These are phyloP conservation scores for Popillia japonica DNA, from an alignment of 1,140 invertebrate species.

Conservation along the genomic window DNA sequence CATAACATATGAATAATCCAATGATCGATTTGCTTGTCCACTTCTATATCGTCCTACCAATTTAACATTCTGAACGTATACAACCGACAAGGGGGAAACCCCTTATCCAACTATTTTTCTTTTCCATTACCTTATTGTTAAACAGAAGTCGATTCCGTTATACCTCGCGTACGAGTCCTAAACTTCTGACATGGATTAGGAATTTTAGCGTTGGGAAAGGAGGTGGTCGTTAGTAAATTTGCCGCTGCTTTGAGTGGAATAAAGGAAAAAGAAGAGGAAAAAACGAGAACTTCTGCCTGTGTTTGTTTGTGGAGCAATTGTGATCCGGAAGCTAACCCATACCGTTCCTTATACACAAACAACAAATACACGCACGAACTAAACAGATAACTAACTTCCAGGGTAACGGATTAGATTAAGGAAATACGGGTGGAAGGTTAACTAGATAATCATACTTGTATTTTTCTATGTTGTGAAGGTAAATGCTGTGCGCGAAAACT, in stretches of 20 bases:
- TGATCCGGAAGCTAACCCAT: background rate
- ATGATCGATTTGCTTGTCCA: background rate
- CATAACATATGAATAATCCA: background rate
- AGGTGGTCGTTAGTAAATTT: constrained; percentile 2
- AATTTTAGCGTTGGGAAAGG: background rate
- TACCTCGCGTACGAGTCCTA: background rate
- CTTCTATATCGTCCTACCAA: background rate
- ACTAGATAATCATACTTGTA: background rate
- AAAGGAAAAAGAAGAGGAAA: background rate
- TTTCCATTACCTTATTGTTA: constrained; percentile 14
- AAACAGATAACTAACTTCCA: constrained; percentile 14
- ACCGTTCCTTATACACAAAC: background rate
- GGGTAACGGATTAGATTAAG: background rate
- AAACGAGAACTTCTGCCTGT: background rate
- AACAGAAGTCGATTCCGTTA: background rate
- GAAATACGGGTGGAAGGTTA: constrained; percentile 2
- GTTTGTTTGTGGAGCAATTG: background rate
- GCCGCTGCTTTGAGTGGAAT: background rate
- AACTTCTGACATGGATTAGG: constrained; percentile 3
- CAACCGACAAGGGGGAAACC: background rate
- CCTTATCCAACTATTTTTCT: background rate
- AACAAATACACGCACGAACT: background rate
- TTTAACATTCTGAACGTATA: background rate
- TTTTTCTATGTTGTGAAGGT: background rate
- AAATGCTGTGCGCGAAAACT: background rate